Percentiles rank a stretch among this genome's conserved stretches.
phyloP scores from a whole-genome alignment of 1,140 invertebrate genomes.

The Caenorhabditis latens region DNA sequence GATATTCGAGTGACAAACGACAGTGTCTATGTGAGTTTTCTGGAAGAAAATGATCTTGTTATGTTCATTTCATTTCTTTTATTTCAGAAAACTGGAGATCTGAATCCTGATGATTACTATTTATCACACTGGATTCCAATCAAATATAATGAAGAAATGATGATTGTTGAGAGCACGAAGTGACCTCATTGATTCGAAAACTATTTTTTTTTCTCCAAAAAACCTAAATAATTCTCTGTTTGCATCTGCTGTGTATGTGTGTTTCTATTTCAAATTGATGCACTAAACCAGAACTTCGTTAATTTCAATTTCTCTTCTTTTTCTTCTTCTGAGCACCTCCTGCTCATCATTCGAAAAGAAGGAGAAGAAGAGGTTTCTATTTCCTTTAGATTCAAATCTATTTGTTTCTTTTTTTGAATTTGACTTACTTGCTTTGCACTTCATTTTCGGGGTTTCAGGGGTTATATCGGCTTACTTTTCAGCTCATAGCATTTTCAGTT shows the following conservation, averaged over 20 bases:
- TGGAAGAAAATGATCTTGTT: background rate
- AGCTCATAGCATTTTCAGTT: too few species aligned
- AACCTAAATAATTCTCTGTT: too few species aligned
- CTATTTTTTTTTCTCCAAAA: too few species aligned
- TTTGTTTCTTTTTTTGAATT: slow-evolving; percentile 8
- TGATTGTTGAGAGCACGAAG: too few species aligned
- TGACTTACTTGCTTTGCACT: background rate
- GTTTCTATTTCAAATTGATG: slow-evolving; percentile 49
- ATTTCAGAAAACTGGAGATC: background rate
- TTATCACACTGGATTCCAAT: background rate
- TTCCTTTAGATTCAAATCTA: slow-evolving; percentile 42
- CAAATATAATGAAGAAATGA: background rate
- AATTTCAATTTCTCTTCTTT: slow-evolving; percentile 36
- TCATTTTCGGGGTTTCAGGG: too few species aligned
- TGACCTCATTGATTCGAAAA: too few species aligned
- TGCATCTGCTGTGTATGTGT: background rate
- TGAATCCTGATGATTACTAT: background rate
- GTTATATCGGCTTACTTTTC: too few species aligned
- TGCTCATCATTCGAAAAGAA: background rate
- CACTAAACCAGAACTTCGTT: slow-evolving; percentile 41
- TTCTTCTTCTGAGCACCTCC: background rate
- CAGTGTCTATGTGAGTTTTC: background rate
- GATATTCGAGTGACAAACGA: slow-evolving; percentile 1
- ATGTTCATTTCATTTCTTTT: background rate
- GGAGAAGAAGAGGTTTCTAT: background rate